Base-by-base conservation (phyloP, 1,140 invertebrate genomes). In the Drosophila ohnishii region DNA sequence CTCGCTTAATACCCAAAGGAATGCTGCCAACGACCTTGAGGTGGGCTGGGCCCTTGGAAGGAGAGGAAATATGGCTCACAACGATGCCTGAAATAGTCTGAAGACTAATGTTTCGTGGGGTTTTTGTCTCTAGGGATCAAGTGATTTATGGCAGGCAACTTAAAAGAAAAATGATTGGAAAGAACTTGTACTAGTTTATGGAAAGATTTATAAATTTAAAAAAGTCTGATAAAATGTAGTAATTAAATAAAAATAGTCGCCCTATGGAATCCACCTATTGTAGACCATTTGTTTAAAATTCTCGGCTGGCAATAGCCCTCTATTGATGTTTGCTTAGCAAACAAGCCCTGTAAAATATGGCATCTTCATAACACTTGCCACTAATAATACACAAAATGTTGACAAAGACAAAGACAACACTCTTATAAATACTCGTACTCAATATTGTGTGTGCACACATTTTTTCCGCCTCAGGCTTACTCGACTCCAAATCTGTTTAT, bases 401-500 rank as follows among this genome's bases (percentile, higher is more conserved):
- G 28, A 60, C 45, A 51, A 40, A 40, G n/a, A 19, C 13, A 40
- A 48, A 39, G 10, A 19, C 9, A 37, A 19, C 3, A 13, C 40
- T 19, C 8, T 28, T 65, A 48, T 48, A 44, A 51, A 69, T 44
- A 53, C 39, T 13, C 37, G 19, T 16, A n/a, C 45, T 14, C 45
- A 16, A 51, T 51, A 44, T n/a, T 13, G 19, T 40, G 19, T 16
- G 9, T 11, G 35, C 37, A 64, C 60, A 22, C 5, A n/a, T 39
- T 57, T 47, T 16, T 39, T 40, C 22, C 19, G 51, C 32, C 39
- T 7, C 14, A 1, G 50, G 35, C 53, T 35, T 42, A n/a, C 28
- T 32, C 44, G 28, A 71, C 69, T 37, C 35, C 1, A 71, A 71
- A 72, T 72, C 69, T 71, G 42, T 71, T 72, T 72, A 71, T 72